Evolutionary conservation across 2,797 vertebrate species (phyloP), one percentile per base, ranked within the genome.

Genomic region (Mormyrops attenuatus): DNA sequence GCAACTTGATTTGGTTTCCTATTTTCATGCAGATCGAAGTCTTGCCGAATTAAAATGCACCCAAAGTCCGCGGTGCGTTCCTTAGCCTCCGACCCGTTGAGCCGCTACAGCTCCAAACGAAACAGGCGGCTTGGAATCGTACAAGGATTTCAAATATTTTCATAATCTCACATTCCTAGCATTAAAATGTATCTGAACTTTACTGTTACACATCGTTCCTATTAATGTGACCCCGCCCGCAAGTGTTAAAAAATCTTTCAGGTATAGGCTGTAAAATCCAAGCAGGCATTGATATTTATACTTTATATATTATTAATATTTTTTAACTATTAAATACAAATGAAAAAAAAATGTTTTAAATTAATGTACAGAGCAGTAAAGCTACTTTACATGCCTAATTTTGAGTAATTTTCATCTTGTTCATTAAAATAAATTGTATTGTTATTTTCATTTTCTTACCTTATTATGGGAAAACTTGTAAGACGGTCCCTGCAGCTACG

Each of bases 161-260:
- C 92, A 94, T 93, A 92, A 93, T 95, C 92, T 94, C 92, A 93
- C 91, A 93, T 95, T 94, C 91, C 92, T 94, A 93, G 91, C 93
- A 92, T 89, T 87, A 88, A 87, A 88, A 89, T 87, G 86, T 90
- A 89, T 92, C 89, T 34, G 90, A 91, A 91, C 89, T 91, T 91
- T 90, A 92, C 91, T 26, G 89, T 92, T 88, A 90, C 85, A 30
- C 34, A 9, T 90, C 88, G 92, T 91, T 94, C 91, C 91, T 94
- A 93, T 84, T 91, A 93, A 92, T 93, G 91, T 92, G 9, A 20
- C 90, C 92, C 92, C 93, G 92, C 92, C 92, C 90, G 91, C 91
- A 92, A 92, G 93, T 92, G 92, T 93, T 90, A 92, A 92, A 88
- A 92, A 91, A 77, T 44, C 20, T 89, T 89, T 85, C 82, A 69